Percentiles rank a stretch among this genome's conserved stretches.
phyloP scores from a whole-genome alignment of 2,113 vertebrate species.

The Jaculus jaculus region DNA sequence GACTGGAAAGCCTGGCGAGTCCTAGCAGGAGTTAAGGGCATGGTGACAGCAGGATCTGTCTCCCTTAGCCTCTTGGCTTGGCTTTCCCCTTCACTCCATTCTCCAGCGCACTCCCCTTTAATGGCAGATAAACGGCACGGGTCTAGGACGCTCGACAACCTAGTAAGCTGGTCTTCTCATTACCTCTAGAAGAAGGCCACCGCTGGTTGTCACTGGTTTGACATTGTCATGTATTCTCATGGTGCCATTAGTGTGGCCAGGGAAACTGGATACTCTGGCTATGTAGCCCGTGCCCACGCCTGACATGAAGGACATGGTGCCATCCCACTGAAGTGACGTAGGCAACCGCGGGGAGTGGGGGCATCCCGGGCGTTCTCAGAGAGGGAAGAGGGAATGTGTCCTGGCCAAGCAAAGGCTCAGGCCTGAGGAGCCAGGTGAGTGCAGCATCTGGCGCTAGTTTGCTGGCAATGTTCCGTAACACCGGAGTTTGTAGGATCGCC shows the following conservation, averaged over 20 bases:
- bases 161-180: background rate
- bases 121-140: background rate
- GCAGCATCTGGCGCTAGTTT: background rate
- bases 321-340: background rate
- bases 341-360: background rate
- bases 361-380: background rate
- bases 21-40: background rate
- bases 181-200: background rate
- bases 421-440: conserved; percentile 28
- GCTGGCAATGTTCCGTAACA: background rate
- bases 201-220: background rate
- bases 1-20: background rate
- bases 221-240: background rate
- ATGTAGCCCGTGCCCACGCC: background rate
- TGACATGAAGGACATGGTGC: background rate
- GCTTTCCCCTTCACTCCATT: background rate
- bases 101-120: background rate
- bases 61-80: background rate
- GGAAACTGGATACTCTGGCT: background rate
- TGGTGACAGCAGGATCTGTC: background rate
- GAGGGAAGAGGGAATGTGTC: background rate
- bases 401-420: background rate
- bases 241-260: background rate
- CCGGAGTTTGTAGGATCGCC: background rate
- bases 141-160: background rate